Conservation (phyloP, 2,888 invertebrate genomes). For the Siphlonurus alternatus region DNA sequence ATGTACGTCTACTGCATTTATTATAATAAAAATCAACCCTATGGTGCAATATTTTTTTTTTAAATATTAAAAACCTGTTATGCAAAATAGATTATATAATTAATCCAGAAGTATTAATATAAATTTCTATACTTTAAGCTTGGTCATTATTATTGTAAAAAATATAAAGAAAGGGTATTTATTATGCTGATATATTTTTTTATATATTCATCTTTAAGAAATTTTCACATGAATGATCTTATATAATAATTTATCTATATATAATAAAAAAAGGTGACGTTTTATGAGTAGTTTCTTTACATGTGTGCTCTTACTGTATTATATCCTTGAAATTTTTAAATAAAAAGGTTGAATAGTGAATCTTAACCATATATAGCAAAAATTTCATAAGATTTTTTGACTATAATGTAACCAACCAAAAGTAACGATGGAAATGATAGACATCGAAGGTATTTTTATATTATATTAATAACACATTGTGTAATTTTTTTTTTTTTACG, state of each 20-base stretch:
- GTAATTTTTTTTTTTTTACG: background rate
- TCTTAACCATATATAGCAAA: too few species aligned
- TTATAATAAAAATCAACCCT: background rate
- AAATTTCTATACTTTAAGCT: background rate
- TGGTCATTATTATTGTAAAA: background rate
- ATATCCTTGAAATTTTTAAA: too few species aligned
- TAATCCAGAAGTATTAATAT: background rate
- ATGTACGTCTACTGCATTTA: background rate
- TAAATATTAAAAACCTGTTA: background rate
- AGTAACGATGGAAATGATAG: background rate
- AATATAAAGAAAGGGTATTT: background rate
- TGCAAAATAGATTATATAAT: background rate
- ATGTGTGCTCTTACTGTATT: too few species aligned
- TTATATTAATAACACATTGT: too few species aligned
- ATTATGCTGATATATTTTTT: background rate
- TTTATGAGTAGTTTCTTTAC: background rate
- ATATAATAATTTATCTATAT: background rate
- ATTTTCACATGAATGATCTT: background rate
- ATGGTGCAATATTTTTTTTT: background rate
- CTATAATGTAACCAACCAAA: too few species aligned
- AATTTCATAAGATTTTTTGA: too few species aligned
- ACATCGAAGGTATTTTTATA: background rate
- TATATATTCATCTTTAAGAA: background rate
- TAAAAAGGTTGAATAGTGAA: too few species aligned
- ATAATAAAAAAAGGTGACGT: background rate